These are phyloP conservation scores for Brachynemurus nebulosus DNA, from an alignment of 2,888 invertebrate genomes.

Conservation along the genomic window DNA sequence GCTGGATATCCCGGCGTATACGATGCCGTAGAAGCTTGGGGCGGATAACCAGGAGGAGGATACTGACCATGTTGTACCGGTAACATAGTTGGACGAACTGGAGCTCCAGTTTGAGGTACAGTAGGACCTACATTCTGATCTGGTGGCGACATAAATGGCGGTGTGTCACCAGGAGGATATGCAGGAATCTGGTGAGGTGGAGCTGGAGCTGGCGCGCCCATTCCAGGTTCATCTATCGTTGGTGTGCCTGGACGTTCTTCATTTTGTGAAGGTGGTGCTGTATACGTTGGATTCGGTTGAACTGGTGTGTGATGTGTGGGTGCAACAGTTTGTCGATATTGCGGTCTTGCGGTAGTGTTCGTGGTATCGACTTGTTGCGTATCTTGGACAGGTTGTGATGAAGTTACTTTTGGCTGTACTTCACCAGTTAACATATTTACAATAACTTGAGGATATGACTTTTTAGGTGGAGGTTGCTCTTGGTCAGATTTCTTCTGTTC, in stretches of 20 bases:
- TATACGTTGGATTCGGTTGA: neutral
- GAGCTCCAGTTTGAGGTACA: neutral
- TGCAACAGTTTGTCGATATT: neutral
- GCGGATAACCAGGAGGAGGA: conserved; percentile 23
- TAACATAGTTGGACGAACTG: neutral
- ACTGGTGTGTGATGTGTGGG: neutral
- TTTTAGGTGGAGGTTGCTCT: neutral
- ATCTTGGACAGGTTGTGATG: conserved; percentile 1
- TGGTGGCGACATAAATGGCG: conserved; percentile 8
- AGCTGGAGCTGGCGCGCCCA: conserved; percentile 13
- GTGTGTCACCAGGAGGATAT: conserved; percentile 20
- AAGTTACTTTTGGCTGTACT: conserved; percentile 1
- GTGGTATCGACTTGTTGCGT: neutral
- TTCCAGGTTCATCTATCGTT: conserved; percentile 46
- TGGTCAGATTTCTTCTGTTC: neutral
- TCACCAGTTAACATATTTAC: neutral
- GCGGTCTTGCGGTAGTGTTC: neutral
- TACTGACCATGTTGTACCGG: neutral
- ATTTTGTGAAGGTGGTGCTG: conserved; percentile 21
- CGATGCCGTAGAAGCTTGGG: conserved; percentile 23
- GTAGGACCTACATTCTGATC: neutral
- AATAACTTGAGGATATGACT: neutral
- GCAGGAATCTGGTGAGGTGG: conserved; percentile 19
- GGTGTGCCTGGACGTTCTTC: conserved; percentile 60
- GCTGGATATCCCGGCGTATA: conserved; percentile 23